Evolutionary conservation across 2,113 vertebrate genomes (phyloP).

Genomic region (Marmota monax): DNA sequence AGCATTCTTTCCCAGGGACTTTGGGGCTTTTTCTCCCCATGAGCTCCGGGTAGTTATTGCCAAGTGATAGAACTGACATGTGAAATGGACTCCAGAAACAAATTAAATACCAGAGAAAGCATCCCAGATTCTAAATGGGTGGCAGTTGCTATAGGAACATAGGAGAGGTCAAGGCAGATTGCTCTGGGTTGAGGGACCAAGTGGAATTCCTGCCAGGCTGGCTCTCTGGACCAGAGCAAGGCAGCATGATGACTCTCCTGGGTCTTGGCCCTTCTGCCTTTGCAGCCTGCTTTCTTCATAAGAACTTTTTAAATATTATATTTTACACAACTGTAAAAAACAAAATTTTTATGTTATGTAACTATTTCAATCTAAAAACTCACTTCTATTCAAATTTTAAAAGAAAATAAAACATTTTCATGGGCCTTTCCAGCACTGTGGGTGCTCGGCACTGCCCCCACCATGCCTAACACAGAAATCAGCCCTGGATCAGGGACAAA

Average conservation of each 20-base stretch:
- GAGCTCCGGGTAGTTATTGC: neutral
- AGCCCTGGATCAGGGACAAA: neutral
- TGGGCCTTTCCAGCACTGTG: neutral
- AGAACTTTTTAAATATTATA: neutral
- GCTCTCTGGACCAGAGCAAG: neutral
- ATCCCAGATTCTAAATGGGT: constrained; percentile 5
- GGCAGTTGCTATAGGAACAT: neutral
- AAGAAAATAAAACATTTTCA: constrained; percentile 37
- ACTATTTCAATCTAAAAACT: constrained; percentile 14
- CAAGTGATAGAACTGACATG: neutral
- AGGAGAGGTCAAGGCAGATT: neutral
- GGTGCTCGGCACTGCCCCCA: neutral
- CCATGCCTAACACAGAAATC: no score
- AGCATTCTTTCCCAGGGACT: neutral
- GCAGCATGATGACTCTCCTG: neutral
- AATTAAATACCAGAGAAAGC: constrained; percentile 27
- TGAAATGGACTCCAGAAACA: neutral
- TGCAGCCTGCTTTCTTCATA: neutral
- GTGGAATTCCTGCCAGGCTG: neutral
- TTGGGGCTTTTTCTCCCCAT: neutral
- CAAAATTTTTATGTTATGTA: neutral
- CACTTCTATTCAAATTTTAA: constrained; percentile 28
- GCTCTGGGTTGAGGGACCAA: neutral
- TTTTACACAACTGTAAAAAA: constrained; percentile 8
- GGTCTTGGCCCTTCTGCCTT: neutral